phyloP scores from a whole-genome alignment of 2,888 invertebrate species.

The Onchidella celtica region DNA sequence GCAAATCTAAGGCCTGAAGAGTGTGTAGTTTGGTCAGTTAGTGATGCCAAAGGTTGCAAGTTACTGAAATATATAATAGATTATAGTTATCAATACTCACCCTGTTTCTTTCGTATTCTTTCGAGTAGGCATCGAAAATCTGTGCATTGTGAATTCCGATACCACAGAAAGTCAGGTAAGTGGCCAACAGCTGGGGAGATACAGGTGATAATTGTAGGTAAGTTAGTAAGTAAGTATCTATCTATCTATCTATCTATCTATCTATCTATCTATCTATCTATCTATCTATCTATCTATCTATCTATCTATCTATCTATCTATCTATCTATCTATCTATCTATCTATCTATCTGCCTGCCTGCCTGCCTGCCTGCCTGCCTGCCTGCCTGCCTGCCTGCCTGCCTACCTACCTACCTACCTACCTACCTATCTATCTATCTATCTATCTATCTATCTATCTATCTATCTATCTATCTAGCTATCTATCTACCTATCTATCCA shows the following conservation, averaged over 20 bases:
- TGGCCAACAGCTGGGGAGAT: constrained; percentile 80
- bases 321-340: not conserved
- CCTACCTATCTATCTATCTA: not conserved
- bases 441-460: too few species aligned
- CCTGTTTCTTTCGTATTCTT: constrained; percentile 82
- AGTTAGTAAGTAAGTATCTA: too few species aligned
- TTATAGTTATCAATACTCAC: constrained; percentile 72
- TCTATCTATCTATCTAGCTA: too few species aligned
- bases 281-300: not conserved
- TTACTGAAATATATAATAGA: too few species aligned
- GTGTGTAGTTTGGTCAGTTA: too few species aligned
- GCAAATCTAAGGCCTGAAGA: too few species aligned
- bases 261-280: not conserved
- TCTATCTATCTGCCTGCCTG: not conserved
- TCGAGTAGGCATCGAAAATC: constrained; percentile 82
- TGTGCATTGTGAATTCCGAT: constrained; percentile 83
- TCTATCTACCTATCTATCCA: too few species aligned
- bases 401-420: not conserved
- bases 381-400: not conserved
- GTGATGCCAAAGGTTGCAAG: too few species aligned
- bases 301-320: not conserved
- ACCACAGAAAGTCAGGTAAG: constrained; percentile 82
- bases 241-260: not conserved
- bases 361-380: not conserved
- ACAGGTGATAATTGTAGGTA: too few species aligned